Conservation (phyloP, 2,113 vertebrate genomes). For the Cryptoleucopteryx plumbea region DNA sequence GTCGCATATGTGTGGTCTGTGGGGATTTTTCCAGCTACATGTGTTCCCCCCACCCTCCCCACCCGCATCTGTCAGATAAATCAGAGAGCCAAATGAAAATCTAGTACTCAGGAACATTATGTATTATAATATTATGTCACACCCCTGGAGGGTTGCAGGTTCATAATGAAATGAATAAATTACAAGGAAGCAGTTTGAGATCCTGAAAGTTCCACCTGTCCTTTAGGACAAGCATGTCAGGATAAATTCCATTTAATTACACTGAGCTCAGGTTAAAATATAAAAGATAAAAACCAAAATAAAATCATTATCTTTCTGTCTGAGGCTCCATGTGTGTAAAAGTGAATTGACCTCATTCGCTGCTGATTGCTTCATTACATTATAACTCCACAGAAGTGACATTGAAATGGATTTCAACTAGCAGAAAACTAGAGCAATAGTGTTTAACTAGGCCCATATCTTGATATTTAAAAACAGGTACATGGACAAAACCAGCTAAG, state of each 20-base stretch:
- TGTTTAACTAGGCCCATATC: not conserved
- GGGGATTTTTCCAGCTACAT: not conserved
- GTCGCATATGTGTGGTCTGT: not conserved
- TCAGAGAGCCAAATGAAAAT: constrained; percentile 1
- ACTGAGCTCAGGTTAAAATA: not conserved
- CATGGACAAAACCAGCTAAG: not conserved
- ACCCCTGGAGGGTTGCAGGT: not conserved
- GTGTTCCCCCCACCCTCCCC: not conserved
- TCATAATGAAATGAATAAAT: constrained; percentile 57
- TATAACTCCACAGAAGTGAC: not conserved
- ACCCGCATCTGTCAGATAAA: constrained; percentile 16
- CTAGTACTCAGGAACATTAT: not conserved
- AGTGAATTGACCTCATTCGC: not conserved
- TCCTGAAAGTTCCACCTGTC: constrained; percentile 6
- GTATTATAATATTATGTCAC: constrained; percentile 21
- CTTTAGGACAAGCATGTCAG: constrained; percentile 21
- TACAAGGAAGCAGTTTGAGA: constrained; percentile 4
- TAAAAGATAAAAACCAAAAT: not conserved
- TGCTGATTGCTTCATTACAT: not conserved
- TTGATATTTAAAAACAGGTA: not conserved
- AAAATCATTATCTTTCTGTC: not conserved
- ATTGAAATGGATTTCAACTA: not conserved
- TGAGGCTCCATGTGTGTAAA: not conserved
- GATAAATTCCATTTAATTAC: constrained; percentile 37
- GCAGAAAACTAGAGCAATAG: not conserved